Conservation (phyloP, 2,888 invertebrate species). For the Serripes groenlandicus region DNA sequence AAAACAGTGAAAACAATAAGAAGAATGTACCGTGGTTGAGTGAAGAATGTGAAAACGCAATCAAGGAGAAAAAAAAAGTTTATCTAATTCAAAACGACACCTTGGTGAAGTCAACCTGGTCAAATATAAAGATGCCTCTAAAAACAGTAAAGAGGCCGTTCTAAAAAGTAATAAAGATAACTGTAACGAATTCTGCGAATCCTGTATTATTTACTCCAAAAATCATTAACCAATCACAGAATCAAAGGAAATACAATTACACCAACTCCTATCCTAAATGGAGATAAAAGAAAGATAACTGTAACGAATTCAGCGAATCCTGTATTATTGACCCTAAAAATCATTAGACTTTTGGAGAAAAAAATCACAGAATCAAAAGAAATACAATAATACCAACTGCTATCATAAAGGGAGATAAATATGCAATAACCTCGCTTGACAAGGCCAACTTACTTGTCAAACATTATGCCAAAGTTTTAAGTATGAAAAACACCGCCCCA, state of each 20-base stretch:
- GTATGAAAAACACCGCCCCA: background rate
- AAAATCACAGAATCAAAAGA: background rate
- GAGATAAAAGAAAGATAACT: background rate
- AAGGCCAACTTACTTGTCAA: background rate
- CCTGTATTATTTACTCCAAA: background rate
- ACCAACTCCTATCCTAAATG: too few relatives aligned
- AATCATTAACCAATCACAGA: background rate
- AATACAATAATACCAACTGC: background rate
- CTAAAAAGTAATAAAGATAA: background rate
- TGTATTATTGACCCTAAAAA: background rate
- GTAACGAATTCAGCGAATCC: background rate
- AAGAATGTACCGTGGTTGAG: background rate
- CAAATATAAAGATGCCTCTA: conserved; percentile 3
- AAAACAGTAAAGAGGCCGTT: background rate
- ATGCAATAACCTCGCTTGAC: background rate
- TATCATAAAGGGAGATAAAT: background rate
- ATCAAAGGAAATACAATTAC: background rate
- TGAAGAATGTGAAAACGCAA: background rate
- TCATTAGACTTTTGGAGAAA: background rate
- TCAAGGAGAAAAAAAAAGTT: background rate
- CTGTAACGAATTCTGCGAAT: conserved; percentile 1
- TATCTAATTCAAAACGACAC: background rate
- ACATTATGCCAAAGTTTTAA: conserved; percentile 4
- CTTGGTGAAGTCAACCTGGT: background rate
- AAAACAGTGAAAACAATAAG: background rate